A percentile compares a stretch with the other conserved stretches of the same genome.
These are phyloP conservation scores for Pomatostomus ruficeps DNA, from an alignment of 2,113 vertebrate species.

Conservation along the genomic window DNA sequence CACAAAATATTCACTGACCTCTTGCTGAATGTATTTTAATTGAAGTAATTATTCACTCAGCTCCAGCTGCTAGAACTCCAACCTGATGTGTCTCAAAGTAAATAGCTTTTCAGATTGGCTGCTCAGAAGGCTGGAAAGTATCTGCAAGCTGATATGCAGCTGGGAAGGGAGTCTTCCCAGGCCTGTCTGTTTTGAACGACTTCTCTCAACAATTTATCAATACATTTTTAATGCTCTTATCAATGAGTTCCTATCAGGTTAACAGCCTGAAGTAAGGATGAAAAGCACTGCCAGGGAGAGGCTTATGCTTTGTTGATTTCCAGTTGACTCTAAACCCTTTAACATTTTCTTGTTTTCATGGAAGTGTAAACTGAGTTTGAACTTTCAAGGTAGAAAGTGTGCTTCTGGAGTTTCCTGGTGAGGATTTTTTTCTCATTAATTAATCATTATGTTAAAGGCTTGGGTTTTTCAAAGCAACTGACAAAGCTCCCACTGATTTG, in stretches of 20 bases:
- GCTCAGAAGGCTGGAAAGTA: background rate
- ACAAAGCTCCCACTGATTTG: background rate
- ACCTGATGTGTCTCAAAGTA: conserved; percentile 18
- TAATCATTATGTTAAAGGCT: background rate
- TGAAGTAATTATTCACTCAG: conserved; percentile 59
- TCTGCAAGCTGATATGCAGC: background rate
- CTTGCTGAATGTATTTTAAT: conserved; percentile 53
- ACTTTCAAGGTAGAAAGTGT: background rate
- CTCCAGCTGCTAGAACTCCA: conserved; percentile 42
- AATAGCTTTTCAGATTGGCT: background rate
- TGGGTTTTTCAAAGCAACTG: background rate
- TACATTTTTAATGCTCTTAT: background rate
- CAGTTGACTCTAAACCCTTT: background rate
- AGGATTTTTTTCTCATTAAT: background rate
- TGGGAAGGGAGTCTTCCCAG: background rate
- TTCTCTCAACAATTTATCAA: background rate
- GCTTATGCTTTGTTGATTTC: background rate
- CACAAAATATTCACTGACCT: conserved; percentile 55
- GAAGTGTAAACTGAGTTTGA: background rate
- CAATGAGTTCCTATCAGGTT: background rate
- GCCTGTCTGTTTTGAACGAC: background rate
- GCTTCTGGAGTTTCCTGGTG: background rate
- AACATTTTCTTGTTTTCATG: background rate
- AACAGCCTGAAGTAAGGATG: background rate
- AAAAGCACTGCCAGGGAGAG: background rate